Conservation (phyloP, 2,797 vertebrate genomes). For the Gobionotothen gibberifrons region DNA sequence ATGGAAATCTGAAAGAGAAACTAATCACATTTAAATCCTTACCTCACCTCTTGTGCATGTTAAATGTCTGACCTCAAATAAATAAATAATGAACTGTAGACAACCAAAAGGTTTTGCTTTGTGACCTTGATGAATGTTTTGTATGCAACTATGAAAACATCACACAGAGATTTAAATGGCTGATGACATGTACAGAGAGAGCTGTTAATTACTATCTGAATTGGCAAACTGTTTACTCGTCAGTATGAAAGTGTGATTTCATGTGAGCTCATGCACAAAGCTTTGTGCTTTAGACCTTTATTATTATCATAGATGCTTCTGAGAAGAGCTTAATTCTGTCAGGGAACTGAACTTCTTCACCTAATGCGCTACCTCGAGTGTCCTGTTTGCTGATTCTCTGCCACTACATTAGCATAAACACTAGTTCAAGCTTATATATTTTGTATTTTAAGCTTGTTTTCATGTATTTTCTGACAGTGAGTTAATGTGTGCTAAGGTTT, state of each 20-base stretch:
- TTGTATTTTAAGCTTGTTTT: conserved; percentile 34
- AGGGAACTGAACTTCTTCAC: neutral
- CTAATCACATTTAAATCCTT: conserved; percentile 11
- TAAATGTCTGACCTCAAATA: conserved; percentile 18
- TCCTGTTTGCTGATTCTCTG: conserved; percentile 15
- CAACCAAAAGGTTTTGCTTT: conserved; percentile 38
- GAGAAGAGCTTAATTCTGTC: neutral
- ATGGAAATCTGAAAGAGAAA: conserved; percentile 23
- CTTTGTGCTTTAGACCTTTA: neutral
- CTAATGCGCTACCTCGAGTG: neutral
- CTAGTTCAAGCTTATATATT: conserved; percentile 31
- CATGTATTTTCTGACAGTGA: conserved; percentile 26
- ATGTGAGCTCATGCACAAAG: conserved; percentile 14
- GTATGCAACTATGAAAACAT: conserved; percentile 17
- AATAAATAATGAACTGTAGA: conserved; percentile 5
- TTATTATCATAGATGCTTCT: neutral
- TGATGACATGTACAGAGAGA: conserved; percentile 41
- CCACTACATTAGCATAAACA: conserved; percentile 13
- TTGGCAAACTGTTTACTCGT: conserved; percentile 23
- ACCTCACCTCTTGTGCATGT: neutral
- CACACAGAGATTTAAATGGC: conserved; percentile 30
- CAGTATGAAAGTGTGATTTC: conserved; percentile 24
- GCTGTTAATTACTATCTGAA: conserved; percentile 46
- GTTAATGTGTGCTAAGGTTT: conserved; percentile 36
- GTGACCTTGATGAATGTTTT: conserved; percentile 45